These are phyloP conservation scores for Progne subis DNA, from an alignment of 2,113 vertebrate genomes.

Conservation along the genomic window DNA sequence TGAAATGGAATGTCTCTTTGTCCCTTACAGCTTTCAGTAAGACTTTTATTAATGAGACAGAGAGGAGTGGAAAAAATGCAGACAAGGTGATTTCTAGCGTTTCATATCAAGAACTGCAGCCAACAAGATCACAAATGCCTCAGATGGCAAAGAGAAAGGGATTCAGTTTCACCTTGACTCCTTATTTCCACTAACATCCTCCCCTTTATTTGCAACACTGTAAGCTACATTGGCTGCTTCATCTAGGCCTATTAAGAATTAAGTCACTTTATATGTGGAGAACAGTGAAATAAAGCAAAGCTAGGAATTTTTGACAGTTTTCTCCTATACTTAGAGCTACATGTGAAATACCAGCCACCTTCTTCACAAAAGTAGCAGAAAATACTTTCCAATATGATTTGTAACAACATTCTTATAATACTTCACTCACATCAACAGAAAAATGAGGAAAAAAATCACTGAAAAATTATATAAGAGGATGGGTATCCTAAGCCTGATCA, in stretches of 20 bases:
- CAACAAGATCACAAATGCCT: background rate
- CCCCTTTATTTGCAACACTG: background rate
- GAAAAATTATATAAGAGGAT: background rate
- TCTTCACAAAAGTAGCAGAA: background rate
- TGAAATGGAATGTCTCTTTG: background rate
- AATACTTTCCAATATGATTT: background rate
- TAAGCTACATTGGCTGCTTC: background rate
- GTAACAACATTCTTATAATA: background rate
- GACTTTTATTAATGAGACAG: background rate
- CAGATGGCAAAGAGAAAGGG: background rate
- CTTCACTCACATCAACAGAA: background rate
- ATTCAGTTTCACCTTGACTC: constrained; percentile 8
- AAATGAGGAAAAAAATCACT: background rate
- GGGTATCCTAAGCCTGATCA: background rate
- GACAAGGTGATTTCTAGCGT: background rate
- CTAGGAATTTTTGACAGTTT: background rate
- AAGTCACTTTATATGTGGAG: background rate
- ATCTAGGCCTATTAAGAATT: background rate
- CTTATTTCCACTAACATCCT: background rate
- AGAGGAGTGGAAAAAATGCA: background rate
- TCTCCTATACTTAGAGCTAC: background rate
- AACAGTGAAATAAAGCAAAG: background rate
- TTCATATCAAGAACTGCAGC: background rate
- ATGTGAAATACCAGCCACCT: background rate
- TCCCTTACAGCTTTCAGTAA: background rate